phyloP scores from a whole-genome alignment of 2,888 invertebrate species.

The Aphodius granarius region DNA sequence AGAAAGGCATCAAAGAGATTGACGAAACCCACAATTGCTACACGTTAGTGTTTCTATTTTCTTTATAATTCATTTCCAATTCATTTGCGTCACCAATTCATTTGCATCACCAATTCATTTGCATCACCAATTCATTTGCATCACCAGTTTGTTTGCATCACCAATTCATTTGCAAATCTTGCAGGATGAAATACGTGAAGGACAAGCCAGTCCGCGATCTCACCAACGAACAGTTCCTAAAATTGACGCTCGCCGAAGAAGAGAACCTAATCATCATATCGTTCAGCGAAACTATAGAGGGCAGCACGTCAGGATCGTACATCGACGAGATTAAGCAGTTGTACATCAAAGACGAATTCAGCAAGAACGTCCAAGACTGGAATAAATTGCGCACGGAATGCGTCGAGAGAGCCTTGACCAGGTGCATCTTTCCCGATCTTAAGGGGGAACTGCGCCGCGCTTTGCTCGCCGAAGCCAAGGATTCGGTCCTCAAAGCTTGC shows the following conservation, averaged over 20 bases:
- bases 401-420: constrained; percentile 83
- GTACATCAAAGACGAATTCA: constrained; percentile 91
- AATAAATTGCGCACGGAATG: constrained; percentile 86
- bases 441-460: constrained; percentile 81
- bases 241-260: constrained; percentile 77
- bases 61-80: too few relatives aligned
- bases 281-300: constrained; percentile 76
- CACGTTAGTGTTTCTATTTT: too few relatives aligned
- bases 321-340: constrained; percentile 88
- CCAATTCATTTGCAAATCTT: too few relatives aligned
- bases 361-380: constrained; percentile 94
- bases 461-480: constrained; percentile 84
- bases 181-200: constrained; percentile 83
- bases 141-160: too few relatives aligned
- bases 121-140: too few relatives aligned
- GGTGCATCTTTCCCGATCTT: constrained; percentile 88
- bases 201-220: constrained; percentile 91
- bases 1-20: constrained; percentile 90
- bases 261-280: constrained; percentile 77
- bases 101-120: too few relatives aligned
- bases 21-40: constrained; percentile 92
- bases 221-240: constrained; percentile 87
- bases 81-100: too few relatives aligned
- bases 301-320: constrained; percentile 75
- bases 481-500: constrained; percentile 80